These are phyloP conservation scores for Spermophilus dauricus DNA, from an alignment of 2,113 vertebrate species.

Conservation along the genomic window DNA sequence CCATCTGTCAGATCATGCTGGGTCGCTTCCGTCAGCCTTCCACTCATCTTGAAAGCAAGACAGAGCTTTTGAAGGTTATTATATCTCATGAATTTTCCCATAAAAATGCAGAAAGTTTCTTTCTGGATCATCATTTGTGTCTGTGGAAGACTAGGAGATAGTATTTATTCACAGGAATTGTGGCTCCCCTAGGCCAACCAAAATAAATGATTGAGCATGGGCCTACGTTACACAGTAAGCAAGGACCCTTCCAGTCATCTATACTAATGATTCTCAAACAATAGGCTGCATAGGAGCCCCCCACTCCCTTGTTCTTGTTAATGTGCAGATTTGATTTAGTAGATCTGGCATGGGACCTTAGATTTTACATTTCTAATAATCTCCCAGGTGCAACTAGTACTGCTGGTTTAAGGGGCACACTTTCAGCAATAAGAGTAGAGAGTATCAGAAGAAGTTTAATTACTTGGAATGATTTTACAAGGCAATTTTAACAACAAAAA, in stretches of 20 bases:
- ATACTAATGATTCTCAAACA: neutral
- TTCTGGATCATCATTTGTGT: conserved; percentile 23
- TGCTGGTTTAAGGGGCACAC: neutral
- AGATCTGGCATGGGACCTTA: neutral
- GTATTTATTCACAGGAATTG: neutral
- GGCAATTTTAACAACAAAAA: neutral
- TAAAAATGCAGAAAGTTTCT: conserved; percentile 61
- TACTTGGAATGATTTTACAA: neutral
- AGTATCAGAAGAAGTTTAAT: neutral
- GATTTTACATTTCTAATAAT: neutral
- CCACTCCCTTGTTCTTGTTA: neutral
- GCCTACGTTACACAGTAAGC: neutral
- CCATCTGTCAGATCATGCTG: conserved; percentile 76
- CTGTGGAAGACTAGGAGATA: neutral
- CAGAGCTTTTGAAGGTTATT: conserved; percentile 66
- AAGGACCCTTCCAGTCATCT: neutral
- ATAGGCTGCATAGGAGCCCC: neutral
- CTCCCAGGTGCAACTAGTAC: neutral
- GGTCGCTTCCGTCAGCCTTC: conserved; percentile 58
- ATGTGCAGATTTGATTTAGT: neutral
- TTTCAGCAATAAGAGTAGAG: neutral
- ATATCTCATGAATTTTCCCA: conserved; percentile 57
- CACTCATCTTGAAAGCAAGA: conserved; percentile 64
- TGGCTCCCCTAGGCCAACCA: neutral
- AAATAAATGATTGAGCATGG: neutral